A percentile compares a stretch with the other conserved stretches of the same genome.
These are phyloP conservation scores for Varroa destructor DNA, from an alignment of 1,140 invertebrate genomes.

Conservation along the genomic window DNA sequence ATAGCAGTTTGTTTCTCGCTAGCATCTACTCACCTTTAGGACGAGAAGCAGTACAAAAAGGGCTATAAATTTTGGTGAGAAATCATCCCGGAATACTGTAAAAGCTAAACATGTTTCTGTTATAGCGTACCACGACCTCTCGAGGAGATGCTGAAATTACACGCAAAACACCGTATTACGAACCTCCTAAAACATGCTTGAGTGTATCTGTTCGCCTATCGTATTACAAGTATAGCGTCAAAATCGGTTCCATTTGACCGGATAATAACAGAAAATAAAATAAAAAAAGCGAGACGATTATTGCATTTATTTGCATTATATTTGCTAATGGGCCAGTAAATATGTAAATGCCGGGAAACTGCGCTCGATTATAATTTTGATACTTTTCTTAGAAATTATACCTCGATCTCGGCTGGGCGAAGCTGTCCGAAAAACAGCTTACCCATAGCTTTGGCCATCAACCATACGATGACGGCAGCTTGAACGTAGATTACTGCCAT, in stretches of 20 bases:
- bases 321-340: no score
- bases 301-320: no score
- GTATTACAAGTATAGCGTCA: no score
- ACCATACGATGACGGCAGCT: conserved; percentile 84
- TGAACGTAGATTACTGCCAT: conserved; percentile 92
- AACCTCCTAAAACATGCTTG: background rate
- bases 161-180: conserved; percentile 29
- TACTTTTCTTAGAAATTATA: conserved; percentile 40
- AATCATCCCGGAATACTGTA: conserved; percentile 97
- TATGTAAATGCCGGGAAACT: no score
- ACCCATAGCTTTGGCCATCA: conserved; percentile 83
- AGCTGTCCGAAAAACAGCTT: conserved; percentile 96
- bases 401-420: conserved; percentile 91
- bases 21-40: conserved; percentile 50
- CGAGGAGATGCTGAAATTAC: conserved; percentile 76
- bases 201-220: no score
- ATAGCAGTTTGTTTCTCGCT: no score
- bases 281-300: no score
- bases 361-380: background rate
- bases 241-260: no score
- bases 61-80: conserved; percentile 95
- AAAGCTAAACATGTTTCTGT: conserved; percentile 98
- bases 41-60: conserved; percentile 91
- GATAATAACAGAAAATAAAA: no score
- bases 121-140: conserved; percentile 96